phyloP scores from a whole-genome alignment of 2,797 vertebrate species.

The Pipistrellus kuhlii region DNA sequence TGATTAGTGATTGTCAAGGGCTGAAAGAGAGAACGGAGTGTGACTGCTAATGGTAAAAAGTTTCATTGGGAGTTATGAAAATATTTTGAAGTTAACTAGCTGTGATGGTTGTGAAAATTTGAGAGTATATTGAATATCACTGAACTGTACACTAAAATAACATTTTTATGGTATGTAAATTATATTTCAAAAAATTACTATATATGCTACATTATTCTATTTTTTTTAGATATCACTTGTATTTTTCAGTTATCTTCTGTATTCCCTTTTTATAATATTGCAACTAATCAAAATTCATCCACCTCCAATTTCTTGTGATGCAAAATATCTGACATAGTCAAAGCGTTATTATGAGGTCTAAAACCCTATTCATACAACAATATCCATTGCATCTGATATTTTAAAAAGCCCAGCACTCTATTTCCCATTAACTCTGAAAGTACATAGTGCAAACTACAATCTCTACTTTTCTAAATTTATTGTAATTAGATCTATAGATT shows the following conservation, averaged over 20 bases:
- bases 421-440: constrained; percentile 87
- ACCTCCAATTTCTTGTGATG: background rate
- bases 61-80: background rate
- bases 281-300: constrained; percentile 46
- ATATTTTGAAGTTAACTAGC: background rate
- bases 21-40: background rate
- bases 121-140: background rate
- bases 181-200: background rate
- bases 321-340: constrained; percentile 30
- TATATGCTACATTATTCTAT: background rate
- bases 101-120: background rate
- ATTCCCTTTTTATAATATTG: background rate
- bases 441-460: constrained; percentile 93
- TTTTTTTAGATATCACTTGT: background rate
- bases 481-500: constrained; percentile 94
- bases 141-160: background rate
- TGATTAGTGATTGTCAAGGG: background rate
- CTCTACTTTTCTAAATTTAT: constrained; percentile 92
- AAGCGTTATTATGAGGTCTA: background rate
- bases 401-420: constrained; percentile 71
- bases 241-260: background rate
- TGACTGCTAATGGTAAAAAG: background rate
- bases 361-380: background rate
- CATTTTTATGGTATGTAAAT: background rate
- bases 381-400: constrained; percentile 71